phyloP scores from a whole-genome alignment of 2,888 invertebrate genomes.

The Venustoraphidia nigricollis region DNA sequence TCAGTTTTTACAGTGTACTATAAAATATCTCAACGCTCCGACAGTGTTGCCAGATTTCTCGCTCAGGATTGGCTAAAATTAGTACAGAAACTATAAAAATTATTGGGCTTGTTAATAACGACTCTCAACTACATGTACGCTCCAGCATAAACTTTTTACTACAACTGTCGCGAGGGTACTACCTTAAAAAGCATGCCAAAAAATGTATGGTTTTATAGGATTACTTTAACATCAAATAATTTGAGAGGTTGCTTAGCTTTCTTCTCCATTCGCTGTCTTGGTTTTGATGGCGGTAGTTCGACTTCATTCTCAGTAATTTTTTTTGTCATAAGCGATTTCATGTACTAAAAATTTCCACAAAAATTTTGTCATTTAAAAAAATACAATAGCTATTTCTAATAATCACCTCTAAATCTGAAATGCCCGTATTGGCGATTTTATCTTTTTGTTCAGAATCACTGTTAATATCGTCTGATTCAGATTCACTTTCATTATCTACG shows the following conservation, averaged over 20 bases:
- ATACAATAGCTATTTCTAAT: slow-evolving; percentile 1
- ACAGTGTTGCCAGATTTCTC: too few species aligned
- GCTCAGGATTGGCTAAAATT: too few species aligned
- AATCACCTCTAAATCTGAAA: slow-evolving; percentile 60
- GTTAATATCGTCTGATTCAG: slow-evolving; percentile 15
- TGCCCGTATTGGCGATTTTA: slow-evolving; percentile 52
- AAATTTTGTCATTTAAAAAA: slow-evolving; percentile 8
- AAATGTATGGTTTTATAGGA: slow-evolving; percentile 1
- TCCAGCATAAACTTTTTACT: too few species aligned
- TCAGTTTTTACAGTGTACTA: too few species aligned
- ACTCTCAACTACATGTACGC: too few species aligned
- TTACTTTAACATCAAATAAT: slow-evolving; percentile 45
- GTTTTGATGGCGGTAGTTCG: slow-evolving; percentile 17
- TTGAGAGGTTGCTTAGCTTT: slow-evolving; percentile 23
- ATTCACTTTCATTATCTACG: slow-evolving; percentile 13
- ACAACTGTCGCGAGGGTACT: too few species aligned
- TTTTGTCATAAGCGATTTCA: slow-evolving; percentile 46
- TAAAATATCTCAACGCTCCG: too few species aligned
- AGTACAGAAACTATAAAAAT: too few species aligned
- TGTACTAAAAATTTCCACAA: slow-evolving; percentile 38
- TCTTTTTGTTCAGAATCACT: slow-evolving; percentile 19
- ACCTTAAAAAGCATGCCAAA: too few species aligned
- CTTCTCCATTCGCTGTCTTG: slow-evolving; percentile 27
- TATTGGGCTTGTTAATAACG: too few species aligned
- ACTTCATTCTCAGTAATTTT: slow-evolving; percentile 23